Conservation (phyloP, 2,888 invertebrate species). For the Cheilosia variabilis region DNA sequence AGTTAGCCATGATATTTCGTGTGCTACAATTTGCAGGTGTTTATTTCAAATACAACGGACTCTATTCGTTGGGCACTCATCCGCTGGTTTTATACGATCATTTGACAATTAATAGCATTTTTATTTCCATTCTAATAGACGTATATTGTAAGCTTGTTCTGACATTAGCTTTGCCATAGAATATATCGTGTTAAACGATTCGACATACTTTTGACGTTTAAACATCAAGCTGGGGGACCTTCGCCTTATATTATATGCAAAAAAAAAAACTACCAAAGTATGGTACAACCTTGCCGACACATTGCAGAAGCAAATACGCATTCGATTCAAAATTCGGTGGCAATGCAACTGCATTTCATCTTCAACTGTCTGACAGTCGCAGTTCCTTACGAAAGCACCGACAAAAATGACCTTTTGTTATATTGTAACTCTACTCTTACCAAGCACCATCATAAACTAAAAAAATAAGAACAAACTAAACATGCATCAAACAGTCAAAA, state of each 20-base stretch:
- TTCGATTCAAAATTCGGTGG: background rate
- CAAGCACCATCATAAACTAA: background rate
- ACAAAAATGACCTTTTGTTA: background rate
- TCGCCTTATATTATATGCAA: background rate
- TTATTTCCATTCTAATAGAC: too few species aligned
- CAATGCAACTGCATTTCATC: background rate
- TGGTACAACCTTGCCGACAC: too few species aligned
- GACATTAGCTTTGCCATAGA: too few species aligned
- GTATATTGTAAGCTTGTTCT: too few species aligned
- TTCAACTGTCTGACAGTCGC: background rate
- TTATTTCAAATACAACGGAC: too few species aligned
- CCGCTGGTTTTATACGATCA: too few species aligned
- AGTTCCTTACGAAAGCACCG: background rate
- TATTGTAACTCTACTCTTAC: background rate
- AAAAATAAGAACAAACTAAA: background rate
- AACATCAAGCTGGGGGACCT: background rate
- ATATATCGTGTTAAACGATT: too few species aligned
- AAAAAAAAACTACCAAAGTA: background rate
- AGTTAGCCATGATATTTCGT: too few species aligned
- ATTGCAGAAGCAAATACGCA: background rate
- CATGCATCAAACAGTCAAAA: constrained; percentile 44
- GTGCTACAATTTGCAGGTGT: too few species aligned
- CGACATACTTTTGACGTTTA: background rate
- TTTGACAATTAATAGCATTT: too few species aligned
- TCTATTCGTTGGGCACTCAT: too few species aligned